Evolutionary conservation across 2,113 vertebrate species (phyloP).

Genomic region (Pyxicephalus adspersus): DNA sequence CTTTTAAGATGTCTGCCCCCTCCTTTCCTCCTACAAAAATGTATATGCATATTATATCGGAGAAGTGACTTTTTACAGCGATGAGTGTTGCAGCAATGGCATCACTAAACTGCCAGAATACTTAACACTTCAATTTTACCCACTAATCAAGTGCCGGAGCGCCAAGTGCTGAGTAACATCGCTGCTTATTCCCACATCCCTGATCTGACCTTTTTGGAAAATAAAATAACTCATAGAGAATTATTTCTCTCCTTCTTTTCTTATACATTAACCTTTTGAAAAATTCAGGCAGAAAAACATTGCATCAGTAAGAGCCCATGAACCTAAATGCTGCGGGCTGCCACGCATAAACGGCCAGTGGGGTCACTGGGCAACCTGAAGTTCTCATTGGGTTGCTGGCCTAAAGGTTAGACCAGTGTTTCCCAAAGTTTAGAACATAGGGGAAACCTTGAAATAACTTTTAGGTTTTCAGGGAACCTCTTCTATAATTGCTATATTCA

Average conservation of each 20-base stretch:
- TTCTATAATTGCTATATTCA: too few relatives aligned
- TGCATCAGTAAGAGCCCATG: slow-evolving; percentile 12
- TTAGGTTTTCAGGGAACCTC: too few relatives aligned
- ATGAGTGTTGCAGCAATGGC: neutral
- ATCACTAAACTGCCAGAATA: neutral
- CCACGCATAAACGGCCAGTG: neutral
- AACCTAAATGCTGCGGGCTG: neutral
- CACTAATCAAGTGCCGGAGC: slow-evolving; percentile 25
- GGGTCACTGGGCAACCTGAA: neutral
- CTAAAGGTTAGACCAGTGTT: neutral
- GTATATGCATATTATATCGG: neutral
- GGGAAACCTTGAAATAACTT: too few relatives aligned
- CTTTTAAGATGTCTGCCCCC: too few relatives aligned
- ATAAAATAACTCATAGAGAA: slow-evolving; percentile 45
- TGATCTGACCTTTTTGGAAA: slow-evolving; percentile 51
- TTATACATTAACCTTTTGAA: slow-evolving; percentile 50
- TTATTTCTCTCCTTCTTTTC: slow-evolving; percentile 27
- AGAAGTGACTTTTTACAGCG: neutral
- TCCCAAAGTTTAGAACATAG: too few relatives aligned
- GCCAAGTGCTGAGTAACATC: neutral
- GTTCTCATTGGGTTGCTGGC: neutral
- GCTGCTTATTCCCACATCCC: slow-evolving; percentile 39
- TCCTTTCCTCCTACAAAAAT: too few relatives aligned
- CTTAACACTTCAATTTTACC: slow-evolving; percentile 22
- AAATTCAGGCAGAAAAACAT: slow-evolving; percentile 47